Conservation (phyloP, 1,140 invertebrate species). For the Cydia splendana region DNA sequence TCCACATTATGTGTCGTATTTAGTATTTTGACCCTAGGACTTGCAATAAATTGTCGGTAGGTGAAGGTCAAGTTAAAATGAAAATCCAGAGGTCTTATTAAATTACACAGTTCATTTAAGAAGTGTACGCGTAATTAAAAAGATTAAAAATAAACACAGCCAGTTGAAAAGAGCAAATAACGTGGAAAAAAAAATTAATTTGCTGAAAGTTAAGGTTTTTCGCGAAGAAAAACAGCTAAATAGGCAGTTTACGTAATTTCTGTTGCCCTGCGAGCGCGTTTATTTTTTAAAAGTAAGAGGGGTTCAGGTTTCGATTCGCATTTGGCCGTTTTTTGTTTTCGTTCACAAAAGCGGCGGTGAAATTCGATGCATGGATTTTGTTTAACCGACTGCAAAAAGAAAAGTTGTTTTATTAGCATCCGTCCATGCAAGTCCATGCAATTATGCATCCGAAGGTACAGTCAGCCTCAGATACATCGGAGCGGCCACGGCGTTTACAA, state of each 20-base stretch:
- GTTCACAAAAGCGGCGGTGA: background rate
- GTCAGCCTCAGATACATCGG: too few species aligned
- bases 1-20: too few species aligned
- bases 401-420: background rate
- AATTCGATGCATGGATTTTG: background rate
- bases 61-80: background rate
- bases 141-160: background rate
- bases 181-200: background rate
- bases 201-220: constrained; percentile 11
- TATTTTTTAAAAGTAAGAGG: background rate
- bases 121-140: constrained; percentile 3
- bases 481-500: too few species aligned
- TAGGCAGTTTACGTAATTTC: background rate
- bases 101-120: background rate
- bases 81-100: background rate
- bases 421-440: too few species aligned
- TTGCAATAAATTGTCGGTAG: too few species aligned
- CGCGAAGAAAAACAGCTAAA: constrained; percentile 6
- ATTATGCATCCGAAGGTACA: too few species aligned
- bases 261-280: background rate
- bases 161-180: background rate
- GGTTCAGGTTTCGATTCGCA: background rate
- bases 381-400: background rate
- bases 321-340: background rate
- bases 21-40: too few species aligned